Base-by-base conservation (phyloP, 2,113 vertebrate genomes). In the Pseudopodoces humilis region DNA sequence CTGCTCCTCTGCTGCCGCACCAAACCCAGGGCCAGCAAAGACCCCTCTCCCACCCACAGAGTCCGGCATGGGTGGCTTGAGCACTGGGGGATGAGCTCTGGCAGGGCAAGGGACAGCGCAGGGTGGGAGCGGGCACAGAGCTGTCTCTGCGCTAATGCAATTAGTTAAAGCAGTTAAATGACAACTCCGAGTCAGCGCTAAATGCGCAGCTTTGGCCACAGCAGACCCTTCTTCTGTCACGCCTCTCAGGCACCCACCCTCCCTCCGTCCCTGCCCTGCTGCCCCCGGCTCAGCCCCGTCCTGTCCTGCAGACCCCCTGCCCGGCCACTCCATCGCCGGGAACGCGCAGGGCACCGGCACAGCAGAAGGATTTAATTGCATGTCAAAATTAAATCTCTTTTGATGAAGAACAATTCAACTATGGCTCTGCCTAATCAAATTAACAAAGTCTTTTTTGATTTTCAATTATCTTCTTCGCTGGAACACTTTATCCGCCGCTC, bases 371-470 rank as follows among this genome's bases (percentile, higher is more conserved):
- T 99, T 98, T 98, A 99, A 99, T 98, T 98, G 98, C 97, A 88
- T 98, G 98, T 98, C 98, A 98, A 98, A 98, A 99, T 98, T 97
- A 98, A 99, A 98, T 98, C 98, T 98, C 98, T 98, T 99, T 98
- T 98, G 98, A 99, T 98, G 98, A 98, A 98, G 98, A 98, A 98
- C 98, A 98, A 99, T 98, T 98, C 98, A 98, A 93, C 97, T 92
- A 97, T 88, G 90, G 97, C 98, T 98, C 98, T 97, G 98, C 97
- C 98, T 99, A 98, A 99, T 99, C 98, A 98, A 99, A 99, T 99
- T 98, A 99, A 98, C 98, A 98, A 98, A 98, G 98, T 98, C 98
- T 97, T 98, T 98, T 99, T 99, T 99, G 98, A 99, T 99, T 99
- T 99, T 99, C 98, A 99, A 99, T 99, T 98, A 99, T 98, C 98